A percentile compares a stretch with the other conserved stretches of the same genome.
Evolutionary conservation across 2,888 invertebrate genomes (phyloP).

Genomic region (Laothoe populi): DNA sequence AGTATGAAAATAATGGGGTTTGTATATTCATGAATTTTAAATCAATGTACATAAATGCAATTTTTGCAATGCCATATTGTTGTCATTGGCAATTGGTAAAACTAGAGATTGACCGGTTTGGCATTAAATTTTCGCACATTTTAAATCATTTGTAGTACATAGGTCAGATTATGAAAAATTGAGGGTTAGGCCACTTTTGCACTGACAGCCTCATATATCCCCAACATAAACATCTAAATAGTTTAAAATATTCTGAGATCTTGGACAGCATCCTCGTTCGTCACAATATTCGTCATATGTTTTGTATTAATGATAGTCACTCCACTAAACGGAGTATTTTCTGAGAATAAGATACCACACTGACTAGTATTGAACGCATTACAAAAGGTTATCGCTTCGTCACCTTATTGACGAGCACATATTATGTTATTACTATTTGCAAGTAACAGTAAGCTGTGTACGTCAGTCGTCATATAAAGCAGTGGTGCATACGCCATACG

Average conservation of each 20-base stretch:
- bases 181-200: no score
- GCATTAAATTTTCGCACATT: no score
- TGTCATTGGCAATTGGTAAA: no score
- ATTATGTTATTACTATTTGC: background rate
- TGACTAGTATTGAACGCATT: background rate
- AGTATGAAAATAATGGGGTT: no score
- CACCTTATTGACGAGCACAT: slow-evolving; percentile 2
- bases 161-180: no score
- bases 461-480: background rate
- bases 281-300: background rate
- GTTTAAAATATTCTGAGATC: background rate
- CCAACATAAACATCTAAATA: no score
- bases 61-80: no score
- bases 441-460: slow-evolving; percentile 15
- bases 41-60: no score
- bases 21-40: no score
- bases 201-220: no score
- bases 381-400: slow-evolving; percentile 11
- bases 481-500: background rate
- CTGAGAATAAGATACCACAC: background rate
- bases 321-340: background rate
- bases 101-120: no score
- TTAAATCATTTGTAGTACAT: no score
- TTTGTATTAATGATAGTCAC: background rate
- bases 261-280: background rate